phyloP scores from a whole-genome alignment of 2,113 vertebrate species.

The Lipotes vexillifer region DNA sequence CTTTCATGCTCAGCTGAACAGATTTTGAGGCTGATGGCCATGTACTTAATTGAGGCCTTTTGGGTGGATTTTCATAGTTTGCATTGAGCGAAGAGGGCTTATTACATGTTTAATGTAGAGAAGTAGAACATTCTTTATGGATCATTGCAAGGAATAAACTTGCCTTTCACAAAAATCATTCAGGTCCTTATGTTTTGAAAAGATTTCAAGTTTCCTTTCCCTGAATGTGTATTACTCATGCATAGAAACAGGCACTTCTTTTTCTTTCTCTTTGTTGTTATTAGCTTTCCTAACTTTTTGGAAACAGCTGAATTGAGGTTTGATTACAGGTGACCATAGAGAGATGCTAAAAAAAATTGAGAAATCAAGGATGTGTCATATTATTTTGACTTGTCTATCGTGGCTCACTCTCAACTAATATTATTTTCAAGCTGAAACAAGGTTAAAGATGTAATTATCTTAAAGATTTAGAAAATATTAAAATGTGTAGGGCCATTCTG shows the following conservation, averaged over 20 bases:
- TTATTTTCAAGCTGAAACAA: neutral
- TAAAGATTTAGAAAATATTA: neutral
- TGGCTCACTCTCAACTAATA: neutral
- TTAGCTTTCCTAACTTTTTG: slow-evolving; percentile 37
- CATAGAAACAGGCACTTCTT: slow-evolving; percentile 29
- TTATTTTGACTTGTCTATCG: neutral
- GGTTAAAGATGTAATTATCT: neutral
- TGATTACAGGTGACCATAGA: slow-evolving; percentile 42
- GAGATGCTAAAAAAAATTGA: neutral
- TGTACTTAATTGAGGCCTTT: slow-evolving; percentile 20
- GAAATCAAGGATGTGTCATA: neutral
- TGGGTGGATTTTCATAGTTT: neutral
- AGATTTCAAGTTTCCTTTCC: slow-evolving; percentile 38
- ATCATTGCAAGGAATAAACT: neutral
- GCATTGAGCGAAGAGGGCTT: neutral
- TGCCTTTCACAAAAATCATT: slow-evolving; percentile 40
- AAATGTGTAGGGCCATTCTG: neutral
- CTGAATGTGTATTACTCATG: slow-evolving; percentile 15
- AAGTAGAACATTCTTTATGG: neutral
- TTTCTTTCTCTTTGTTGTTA: neutral
- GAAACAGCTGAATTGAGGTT: slow-evolving; percentile 44
- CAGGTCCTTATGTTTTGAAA: slow-evolving; percentile 40
- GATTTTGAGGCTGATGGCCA: slow-evolving; percentile 25
- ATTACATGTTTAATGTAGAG: neutral
- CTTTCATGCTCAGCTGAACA: neutral